Evolutionary conservation across 1,140 invertebrate species (phyloP).

Genomic region (Monomorium pharaonis): DNA sequence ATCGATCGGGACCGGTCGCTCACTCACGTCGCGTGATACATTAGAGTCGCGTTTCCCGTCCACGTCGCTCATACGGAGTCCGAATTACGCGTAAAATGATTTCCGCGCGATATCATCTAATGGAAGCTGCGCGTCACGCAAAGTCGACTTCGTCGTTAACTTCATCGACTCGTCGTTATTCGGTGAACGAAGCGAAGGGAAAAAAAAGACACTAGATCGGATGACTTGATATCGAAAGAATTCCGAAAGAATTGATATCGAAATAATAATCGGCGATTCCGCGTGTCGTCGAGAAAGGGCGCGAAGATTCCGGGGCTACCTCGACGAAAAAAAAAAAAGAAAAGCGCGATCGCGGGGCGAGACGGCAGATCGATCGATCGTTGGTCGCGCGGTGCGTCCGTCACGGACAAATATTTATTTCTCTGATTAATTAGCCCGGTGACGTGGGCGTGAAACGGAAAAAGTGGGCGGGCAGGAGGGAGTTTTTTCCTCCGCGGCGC

Average conservation of each 20-base stretch:
- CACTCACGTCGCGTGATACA: constrained; percentile 6
- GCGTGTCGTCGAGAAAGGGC: no score
- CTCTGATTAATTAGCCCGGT: background rate
- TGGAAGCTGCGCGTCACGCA: constrained; percentile 16
- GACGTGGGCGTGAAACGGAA: background rate
- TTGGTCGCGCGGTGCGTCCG: background rate
- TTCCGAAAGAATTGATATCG: no score
- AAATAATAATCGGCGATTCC: background rate
- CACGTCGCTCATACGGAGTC: constrained; percentile 22
- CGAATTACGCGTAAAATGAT: constrained; percentile 35
- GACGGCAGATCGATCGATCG: background rate
- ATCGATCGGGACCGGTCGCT: constrained; percentile 27
- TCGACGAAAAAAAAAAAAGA: background rate
- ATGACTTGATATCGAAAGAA: background rate
- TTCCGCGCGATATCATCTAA: constrained; percentile 39
- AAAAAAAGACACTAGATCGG: background rate
- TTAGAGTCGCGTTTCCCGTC: constrained; percentile 6
- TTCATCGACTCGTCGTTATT: no score
- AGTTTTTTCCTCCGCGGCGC: background rate
- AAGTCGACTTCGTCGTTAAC: no score
- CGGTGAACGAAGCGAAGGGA: no score
- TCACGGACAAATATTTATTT: constrained; percentile 31
- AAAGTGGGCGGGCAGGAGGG: background rate
- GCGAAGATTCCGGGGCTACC: no score
- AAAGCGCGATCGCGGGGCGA: background rate